Evolutionary conservation across 2,888 invertebrate genomes (phyloP), one percentile per base, ranked within the genome.

Genomic region (Gerris lacustris): DNA sequence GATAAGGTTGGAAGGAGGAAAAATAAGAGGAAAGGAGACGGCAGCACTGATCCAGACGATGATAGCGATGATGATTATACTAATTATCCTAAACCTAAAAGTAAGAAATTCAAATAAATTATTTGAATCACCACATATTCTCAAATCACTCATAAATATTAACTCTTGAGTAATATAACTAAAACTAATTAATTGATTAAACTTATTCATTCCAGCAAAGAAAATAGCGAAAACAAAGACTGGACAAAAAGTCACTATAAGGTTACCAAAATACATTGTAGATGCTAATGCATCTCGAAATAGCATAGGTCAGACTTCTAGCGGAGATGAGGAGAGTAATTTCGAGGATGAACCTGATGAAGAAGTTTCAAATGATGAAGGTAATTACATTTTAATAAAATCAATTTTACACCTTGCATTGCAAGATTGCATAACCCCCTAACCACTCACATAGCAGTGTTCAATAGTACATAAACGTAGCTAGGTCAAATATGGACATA

Each of bases 21-120:
- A 45, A 7, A 67, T 44, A 45, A 55, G n/a, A 18, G 47, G 18
- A 68, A 47, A 44, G 45, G 47, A 72, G 68, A 73, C 69, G 18
- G 72, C 7, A 70, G 73, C 63, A 70, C 67, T 45, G 69, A 67
- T 45, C 73, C 72, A 9, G 75, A 75, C 55, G 76, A 76, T 62
- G 74, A 76, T 18, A 76, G 77, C 69, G 78, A 76, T 70, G 78
- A 77, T 62, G 76, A 77, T 70, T 74, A 76, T 69, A 76, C 44
- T 67, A 55, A 9, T 55, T 15, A 55, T 55, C 55, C 55, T 9
- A 55, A 55, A 55, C 55, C 55, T 55, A 55, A 55, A 55, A 15
- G 55, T 55, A 55, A 55, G 31, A 31, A 31, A 31, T 31, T 31
- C 4, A 31, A 31, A 31, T 31, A 31, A 1, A 31, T 31, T 31